A percentile compares a stretch with the other conserved stretches of the same genome.
Conservation (phyloP, 2,888 invertebrate species). For the Drosophila robusta region DNA sequence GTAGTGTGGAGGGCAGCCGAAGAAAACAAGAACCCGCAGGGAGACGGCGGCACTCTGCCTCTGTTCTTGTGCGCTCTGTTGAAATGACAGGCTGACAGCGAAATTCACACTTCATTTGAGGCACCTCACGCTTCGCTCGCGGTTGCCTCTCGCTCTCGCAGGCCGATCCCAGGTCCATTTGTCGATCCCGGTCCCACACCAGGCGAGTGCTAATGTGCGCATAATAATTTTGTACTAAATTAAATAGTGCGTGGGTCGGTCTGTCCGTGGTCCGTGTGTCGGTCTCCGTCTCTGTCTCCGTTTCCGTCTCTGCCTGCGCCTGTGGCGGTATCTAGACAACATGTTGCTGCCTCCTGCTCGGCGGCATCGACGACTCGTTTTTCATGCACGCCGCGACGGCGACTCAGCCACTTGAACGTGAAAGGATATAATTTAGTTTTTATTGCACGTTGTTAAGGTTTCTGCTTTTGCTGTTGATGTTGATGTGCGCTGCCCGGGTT, state of each 20-base stretch:
- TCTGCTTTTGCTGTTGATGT: slow-evolving; percentile 21
- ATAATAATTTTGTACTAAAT: slow-evolving; percentile 82
- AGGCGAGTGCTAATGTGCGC: slow-evolving; percentile 79
- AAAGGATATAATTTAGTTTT: slow-evolving; percentile 82
- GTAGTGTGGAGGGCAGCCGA: slow-evolving; percentile 6
- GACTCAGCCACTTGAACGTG: slow-evolving; percentile 68
- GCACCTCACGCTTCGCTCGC: slow-evolving; percentile 53
- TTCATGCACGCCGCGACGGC: slow-evolving; percentile 36
- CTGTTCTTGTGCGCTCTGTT: slow-evolving; percentile 39
- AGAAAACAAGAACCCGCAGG: slow-evolving; percentile 15
- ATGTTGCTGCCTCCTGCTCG: slow-evolving; percentile 63
- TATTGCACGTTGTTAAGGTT: slow-evolving; percentile 69
- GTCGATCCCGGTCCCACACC: slow-evolving; percentile 13
- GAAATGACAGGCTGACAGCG: slow-evolving; percentile 73
- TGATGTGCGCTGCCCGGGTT: slow-evolving; percentile 14
- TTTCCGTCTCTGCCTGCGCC: slow-evolving; percentile 19
- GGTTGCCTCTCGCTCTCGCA: slow-evolving; percentile 15
- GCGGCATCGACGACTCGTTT: slow-evolving; percentile 46
- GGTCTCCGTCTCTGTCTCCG: slow-evolving; percentile 4
- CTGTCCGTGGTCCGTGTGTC: slow-evolving; percentile 11
- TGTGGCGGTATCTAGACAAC: slow-evolving; percentile 54
- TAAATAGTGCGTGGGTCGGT: slow-evolving; percentile 80
- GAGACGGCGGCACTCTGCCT: slow-evolving; percentile 49
- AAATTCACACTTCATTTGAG: slow-evolving; percentile 80
- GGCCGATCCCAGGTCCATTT: slow-evolving; percentile 4